Base-by-base conservation (phyloP, 2,797 vertebrate species). In the Syngnathus acus region DNA sequence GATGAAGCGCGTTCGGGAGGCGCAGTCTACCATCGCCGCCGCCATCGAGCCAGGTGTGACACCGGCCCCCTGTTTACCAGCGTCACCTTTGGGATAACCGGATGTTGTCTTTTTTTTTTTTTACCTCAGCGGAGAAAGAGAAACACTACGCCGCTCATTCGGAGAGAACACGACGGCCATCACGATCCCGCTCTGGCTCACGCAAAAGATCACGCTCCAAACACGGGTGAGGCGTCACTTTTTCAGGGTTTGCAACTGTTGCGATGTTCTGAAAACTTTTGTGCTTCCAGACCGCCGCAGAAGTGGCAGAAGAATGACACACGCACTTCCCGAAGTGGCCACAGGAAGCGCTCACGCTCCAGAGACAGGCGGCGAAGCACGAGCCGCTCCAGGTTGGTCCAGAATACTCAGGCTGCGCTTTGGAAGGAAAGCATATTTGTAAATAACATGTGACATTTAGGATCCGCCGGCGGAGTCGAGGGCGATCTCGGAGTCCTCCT, bases 1-100 rank as follows among this genome's bases (percentile, higher is more conserved):
- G 72, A 99, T 99, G 97, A 99, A 98, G 88, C 91, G 94, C 71
- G 97, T 99, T 61, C 90, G 96, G 66, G 97, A 98, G 86, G 95
- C 95, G 47, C 95, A 98, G 81, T 97, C 91, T 21, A 96, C 95
- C 75, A 99, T 99, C 51, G 96, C 96, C 54, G 95, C 95, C 79
- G 94, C 95, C 78, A 98, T 99, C 72, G 95, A 98, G 64, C 97
- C 97, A 91, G 96, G 95, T 97, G 73, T 14, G 0, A 1, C 8
- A 5, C 39, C 23, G 19, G 0, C 40, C 23, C 61, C 16, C 8
- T 7, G n/a, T 17, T 2, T 17, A 1, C 16, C 26, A 11, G 3
- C 21, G 39, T 26, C 11, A 2, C 21, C 14, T 37, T 17, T 23
- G 17, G 14, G 9, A 17, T 54, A 37, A 37, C n/a, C 14, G 32